Evolutionary conservation across 2,888 invertebrate genomes (phyloP).

Genomic region (Idaea aversata): DNA sequence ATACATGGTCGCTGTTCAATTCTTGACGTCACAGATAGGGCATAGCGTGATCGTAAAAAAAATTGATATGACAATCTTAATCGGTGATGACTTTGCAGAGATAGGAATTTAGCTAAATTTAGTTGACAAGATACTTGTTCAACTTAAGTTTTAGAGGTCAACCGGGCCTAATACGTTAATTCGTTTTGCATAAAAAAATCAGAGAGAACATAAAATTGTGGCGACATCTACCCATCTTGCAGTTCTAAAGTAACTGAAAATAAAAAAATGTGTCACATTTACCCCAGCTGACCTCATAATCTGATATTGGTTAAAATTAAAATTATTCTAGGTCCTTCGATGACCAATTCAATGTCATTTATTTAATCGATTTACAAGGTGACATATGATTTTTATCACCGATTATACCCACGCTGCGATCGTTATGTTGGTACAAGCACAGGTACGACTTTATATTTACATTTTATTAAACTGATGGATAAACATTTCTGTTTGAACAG

Average conservation of each 20-base stretch:
- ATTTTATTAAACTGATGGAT: conserved; percentile 5
- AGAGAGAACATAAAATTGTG: background rate
- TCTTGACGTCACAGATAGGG: conserved; percentile 10
- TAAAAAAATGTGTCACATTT: background rate
- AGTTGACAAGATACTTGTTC: conserved; percentile 1
- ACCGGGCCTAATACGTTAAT: background rate
- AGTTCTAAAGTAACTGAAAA: too few relatives aligned
- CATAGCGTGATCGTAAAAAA: background rate
- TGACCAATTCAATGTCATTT: conserved; percentile 26
- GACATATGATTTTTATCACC: conserved; percentile 36
- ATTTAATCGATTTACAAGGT: conserved; percentile 34
- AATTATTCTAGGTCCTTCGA: conserved; percentile 3
- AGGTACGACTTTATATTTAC: conserved; percentile 2
- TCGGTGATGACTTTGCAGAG: background rate
- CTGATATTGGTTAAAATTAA: background rate
- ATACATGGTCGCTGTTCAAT: background rate
- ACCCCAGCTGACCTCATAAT: background rate
- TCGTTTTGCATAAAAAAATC: background rate
- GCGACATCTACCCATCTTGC: background rate
- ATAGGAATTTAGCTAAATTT: background rate
- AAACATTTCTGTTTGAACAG: background rate
- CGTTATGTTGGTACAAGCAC: conserved; percentile 2
- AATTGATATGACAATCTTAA: background rate
- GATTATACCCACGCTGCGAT: background rate
- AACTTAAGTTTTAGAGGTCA: conserved; percentile 1